phyloP scores from a whole-genome alignment of 2,888 invertebrate species.

The Drosophila paranaensis region DNA sequence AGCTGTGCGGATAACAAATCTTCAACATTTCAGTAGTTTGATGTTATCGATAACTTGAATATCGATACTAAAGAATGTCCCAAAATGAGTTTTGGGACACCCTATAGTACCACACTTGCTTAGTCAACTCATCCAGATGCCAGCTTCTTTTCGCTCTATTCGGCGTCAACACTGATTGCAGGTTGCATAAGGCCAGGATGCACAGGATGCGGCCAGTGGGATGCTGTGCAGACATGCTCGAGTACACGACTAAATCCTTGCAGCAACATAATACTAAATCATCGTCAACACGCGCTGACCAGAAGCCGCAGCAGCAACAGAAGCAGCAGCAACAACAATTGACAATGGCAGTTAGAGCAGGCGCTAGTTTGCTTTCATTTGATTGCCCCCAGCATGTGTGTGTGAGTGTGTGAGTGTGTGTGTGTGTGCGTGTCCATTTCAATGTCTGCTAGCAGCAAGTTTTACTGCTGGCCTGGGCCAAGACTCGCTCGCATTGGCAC shows the following conservation, averaged over 20 bases:
- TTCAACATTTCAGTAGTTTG: not conserved
- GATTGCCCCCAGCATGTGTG: conserved; percentile 52
- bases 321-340: conserved; percentile 32
- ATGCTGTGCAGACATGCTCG: conserved; percentile 68
- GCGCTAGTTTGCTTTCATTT: conserved; percentile 77
- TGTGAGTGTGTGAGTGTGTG: conserved; percentile 11
- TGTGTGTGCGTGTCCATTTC: conserved; percentile 36
- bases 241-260: conserved; percentile 79
- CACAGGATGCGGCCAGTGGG: conserved; percentile 33
- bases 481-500: conserved; percentile 72
- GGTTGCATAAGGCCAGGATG: conserved; percentile 21
- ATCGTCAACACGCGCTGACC: conserved; percentile 77
- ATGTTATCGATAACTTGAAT: not conserved
- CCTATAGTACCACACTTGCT: no score
- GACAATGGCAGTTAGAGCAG: conserved; percentile 62
- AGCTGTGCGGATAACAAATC: not conserved
- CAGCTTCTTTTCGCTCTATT: not conserved
- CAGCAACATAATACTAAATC: conserved; percentile 83
- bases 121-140: not conserved
- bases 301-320: conserved; percentile 6
- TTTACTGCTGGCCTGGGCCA: conserved; percentile 62
- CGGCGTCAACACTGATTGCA: conserved; percentile 23
- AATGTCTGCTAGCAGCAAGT: conserved; percentile 50
- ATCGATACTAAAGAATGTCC: no score
- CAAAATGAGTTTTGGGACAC: no score